These are phyloP conservation scores for Anas capensis DNA, from an alignment of 2,797 vertebrate genomes.

Conservation along the genomic window DNA sequence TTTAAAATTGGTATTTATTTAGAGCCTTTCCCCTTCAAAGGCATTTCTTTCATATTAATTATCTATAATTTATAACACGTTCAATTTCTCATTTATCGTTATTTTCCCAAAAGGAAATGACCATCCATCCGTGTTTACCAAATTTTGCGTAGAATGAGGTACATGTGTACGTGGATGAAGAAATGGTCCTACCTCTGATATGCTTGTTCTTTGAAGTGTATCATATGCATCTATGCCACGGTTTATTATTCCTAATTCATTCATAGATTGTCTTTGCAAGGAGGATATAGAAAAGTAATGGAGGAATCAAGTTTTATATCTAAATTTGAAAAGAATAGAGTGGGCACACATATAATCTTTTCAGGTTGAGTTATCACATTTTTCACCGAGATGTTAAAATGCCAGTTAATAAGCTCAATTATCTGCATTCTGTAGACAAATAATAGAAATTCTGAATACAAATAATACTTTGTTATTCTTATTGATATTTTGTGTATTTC, in stretches of 20 bases:
- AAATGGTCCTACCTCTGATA: not conserved
- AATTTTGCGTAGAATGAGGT: not conserved
- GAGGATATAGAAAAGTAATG: not conserved
- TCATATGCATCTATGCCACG: not conserved
- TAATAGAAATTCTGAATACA: not conserved
- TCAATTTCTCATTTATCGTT: too few species aligned
- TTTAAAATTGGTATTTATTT: not conserved
- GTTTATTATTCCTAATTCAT: not conserved
- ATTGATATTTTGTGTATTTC: not conserved
- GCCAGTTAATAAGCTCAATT: not conserved
- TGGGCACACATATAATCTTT: not conserved
- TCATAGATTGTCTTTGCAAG: not conserved
- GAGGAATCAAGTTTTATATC: not conserved
- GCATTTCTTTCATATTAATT: too few species aligned
- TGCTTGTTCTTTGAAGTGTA: not conserved
- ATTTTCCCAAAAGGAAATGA: not conserved
- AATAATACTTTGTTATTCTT: not conserved
- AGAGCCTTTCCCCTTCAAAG: too few species aligned
- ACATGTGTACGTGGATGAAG: not conserved
- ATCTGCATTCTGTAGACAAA: not conserved
- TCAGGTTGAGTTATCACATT: not conserved
- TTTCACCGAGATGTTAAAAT: not conserved
- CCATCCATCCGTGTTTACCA: not conserved
- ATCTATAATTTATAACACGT: too few species aligned
- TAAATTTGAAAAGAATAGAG: not conserved